Percentiles rank a stretch among this genome's conserved stretches.
These are phyloP conservation scores for Bujurquina vittata DNA, from an alignment of 2,113 vertebrate genomes.

Conservation along the genomic window DNA sequence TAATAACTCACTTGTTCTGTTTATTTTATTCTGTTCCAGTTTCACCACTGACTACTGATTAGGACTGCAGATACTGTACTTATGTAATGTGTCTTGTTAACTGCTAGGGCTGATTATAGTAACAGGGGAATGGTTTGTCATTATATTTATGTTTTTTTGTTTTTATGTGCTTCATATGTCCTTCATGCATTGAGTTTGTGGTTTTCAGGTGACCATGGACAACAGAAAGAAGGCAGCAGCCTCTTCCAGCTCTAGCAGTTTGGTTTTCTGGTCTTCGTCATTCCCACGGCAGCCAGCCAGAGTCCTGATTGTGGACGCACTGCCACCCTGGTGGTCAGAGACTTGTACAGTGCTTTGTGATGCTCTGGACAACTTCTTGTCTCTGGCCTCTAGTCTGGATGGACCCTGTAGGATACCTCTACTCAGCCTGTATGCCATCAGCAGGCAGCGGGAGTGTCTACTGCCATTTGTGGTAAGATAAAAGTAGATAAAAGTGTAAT, in stretches of 20 bases:
- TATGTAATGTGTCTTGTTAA: neutral
- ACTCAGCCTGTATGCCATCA: conserved; percentile 88
- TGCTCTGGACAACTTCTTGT: conserved; percentile 89
- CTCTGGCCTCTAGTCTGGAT: conserved; percentile 83
- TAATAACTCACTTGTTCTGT: neutral
- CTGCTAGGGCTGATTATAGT: neutral
- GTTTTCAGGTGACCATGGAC: conserved; percentile 65
- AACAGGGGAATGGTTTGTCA: neutral
- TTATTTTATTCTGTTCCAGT: conserved; percentile 3
- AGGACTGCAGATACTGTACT: neutral
- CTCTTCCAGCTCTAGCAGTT: conserved; percentile 37
- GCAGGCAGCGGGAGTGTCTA: conserved; percentile 88
- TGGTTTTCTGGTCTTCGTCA: conserved; percentile 52
- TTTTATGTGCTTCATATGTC: neutral
- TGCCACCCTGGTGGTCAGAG: conserved; percentile 85
- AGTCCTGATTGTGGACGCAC: conserved; percentile 86
- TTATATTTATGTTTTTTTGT: neutral
- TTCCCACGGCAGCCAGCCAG: conserved; percentile 80
- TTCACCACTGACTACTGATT: neutral
- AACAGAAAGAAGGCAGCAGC: conserved; percentile 58
- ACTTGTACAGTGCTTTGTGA: conserved; percentile 82
- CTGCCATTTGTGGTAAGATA: conserved; percentile 90
- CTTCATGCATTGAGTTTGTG: neutral
- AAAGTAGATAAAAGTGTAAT: neutral
- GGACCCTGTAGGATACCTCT: conserved; percentile 87